Base-by-base conservation (phyloP, 2,888 invertebrate species). In the Sminthurinus aureus region DNA sequence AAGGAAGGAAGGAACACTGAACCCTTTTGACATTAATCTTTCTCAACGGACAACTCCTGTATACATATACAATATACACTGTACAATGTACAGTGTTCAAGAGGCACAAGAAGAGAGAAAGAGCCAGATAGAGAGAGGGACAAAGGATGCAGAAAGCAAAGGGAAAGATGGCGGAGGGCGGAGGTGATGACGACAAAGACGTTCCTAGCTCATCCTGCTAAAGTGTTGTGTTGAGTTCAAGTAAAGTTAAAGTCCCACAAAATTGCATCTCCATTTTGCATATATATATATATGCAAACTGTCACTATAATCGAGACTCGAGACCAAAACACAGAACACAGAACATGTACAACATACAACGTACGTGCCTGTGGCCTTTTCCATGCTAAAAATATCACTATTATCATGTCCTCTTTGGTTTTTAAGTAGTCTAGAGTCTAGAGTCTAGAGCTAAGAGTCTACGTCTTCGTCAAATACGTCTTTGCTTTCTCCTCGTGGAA, bases 1-100 rank as follows among this genome's bases (percentile, higher is more conserved):
- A 79, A 51, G 79, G 66, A 79, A 38, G 64, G 38, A 38, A 38
- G 38, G 64, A 79, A 69, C 79, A 69, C 26, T 38, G 69, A 69
- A 69, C 69, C 51, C 69, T 69, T 79, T 51, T 69, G 58, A 67
- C 79, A 79, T 79, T 79, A 79, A 79, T 79, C 79, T 79, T 79
- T 69, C 79, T 79, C 79, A 79, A 22, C 79, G 69, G 79, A 79
- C 67, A 76, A 76, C 76, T 76, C 50, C 58, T n/a, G n/a, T n/a
- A n/a, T n/a, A n/a, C n/a, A n/a, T n/a, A n/a, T n/a, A n/a, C 52
- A 15, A 22, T 58, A 18, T 26, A 12, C n/a, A 38, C 38, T 38
- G 38, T 38, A 4, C 38, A 38, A n/a, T n/a, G n/a, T n/a, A n/a
- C n/a, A 38, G 38, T 26, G 26, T 52, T 58, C 76, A 71, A 18